Evolutionary conservation across 2,888 invertebrate species (phyloP).

Genomic region (Noctua pronuba): DNA sequence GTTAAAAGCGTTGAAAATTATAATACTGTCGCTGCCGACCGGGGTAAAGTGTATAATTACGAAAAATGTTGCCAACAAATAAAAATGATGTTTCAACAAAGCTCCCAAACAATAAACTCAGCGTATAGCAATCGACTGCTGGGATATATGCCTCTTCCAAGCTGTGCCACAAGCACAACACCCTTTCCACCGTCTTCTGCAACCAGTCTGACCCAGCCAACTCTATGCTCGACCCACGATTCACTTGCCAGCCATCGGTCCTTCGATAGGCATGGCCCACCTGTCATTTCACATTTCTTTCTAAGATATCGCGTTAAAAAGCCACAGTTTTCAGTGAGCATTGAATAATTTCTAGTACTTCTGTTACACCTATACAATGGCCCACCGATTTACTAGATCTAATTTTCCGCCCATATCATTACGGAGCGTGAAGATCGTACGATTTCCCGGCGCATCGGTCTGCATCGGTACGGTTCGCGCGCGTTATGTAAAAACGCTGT

Average conservation of each 20-base stretch:
- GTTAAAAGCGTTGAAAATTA: not conserved
- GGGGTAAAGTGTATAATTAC: not conserved
- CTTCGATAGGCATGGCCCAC: too few relatives aligned
- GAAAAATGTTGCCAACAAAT: not conserved
- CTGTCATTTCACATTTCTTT: too few relatives aligned
- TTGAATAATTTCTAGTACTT: not conserved
- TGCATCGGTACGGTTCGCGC: slow-evolving; percentile 50
- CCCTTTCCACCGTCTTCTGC: not conserved
- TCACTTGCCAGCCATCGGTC: too few relatives aligned
- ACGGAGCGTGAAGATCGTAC: slow-evolving; percentile 72
- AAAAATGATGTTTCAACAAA: not conserved
- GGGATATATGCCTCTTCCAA: not conserved
- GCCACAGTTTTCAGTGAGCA: not conserved
- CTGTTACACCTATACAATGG: slow-evolving; percentile 13
- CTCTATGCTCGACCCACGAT: too few relatives aligned
- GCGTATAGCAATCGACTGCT: too few relatives aligned
- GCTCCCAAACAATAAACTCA: too few relatives aligned
- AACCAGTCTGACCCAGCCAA: not conserved
- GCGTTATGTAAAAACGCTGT: slow-evolving; percentile 58
- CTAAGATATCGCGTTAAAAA: not conserved
- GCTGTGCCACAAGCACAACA: not conserved
- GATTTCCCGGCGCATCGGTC: slow-evolving; percentile 65
- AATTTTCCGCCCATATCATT: slow-evolving; percentile 62
- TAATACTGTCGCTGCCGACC: not conserved
- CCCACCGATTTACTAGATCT: slow-evolving; percentile 40